Conservation (phyloP, 2,797 vertebrate genomes). For the Agapornis canus region DNA sequence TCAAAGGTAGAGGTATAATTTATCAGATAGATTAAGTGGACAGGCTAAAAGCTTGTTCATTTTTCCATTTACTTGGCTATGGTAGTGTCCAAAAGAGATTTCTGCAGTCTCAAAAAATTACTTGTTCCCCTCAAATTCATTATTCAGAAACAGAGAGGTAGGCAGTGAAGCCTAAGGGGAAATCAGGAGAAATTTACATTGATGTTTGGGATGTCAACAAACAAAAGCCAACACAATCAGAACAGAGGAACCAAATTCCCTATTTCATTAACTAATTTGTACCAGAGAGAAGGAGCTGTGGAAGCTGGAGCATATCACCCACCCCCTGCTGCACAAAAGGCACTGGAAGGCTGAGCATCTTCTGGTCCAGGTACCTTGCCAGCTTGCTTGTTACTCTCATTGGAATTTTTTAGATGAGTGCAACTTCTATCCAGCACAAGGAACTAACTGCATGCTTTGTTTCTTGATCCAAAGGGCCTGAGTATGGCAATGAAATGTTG, state of each 20-base stretch:
- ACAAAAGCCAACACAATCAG: background rate
- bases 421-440: background rate
- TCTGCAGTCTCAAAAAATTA: background rate
- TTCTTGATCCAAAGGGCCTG: background rate
- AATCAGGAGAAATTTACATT: background rate
- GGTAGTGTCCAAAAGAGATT: background rate
- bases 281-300: background rate
- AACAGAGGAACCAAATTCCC: background rate
- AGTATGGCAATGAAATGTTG: background rate
- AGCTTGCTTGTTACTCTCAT: background rate
- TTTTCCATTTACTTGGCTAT: background rate
- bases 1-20: background rate
- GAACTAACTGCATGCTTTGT: background rate
- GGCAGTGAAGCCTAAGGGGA: background rate
- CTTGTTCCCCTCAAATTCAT: background rate
- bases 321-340: accelerated
- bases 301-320: background rate
- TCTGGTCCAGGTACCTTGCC: background rate
- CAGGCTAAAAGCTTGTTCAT: background rate
- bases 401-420: background rate
- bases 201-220: background rate
- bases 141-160: background rate
- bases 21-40: background rate
- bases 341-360: background rate
- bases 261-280: background rate